Conservation (phyloP, 2,888 invertebrate species). For the Cantharis rufa region DNA sequence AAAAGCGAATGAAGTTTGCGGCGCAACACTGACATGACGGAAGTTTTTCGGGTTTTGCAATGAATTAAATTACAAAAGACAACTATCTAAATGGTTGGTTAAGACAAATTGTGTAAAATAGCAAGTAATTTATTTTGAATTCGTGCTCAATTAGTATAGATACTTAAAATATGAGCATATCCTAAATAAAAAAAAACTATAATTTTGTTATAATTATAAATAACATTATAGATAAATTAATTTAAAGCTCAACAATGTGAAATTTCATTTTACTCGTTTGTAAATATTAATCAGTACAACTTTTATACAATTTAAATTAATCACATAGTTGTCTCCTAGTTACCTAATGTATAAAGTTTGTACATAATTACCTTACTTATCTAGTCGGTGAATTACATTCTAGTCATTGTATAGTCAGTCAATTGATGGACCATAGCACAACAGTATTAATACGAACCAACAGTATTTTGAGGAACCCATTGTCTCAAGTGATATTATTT, state of each 20-base stretch:
- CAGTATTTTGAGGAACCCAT: constrained; percentile 48
- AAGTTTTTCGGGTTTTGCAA: constrained; percentile 50
- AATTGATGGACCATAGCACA: constrained; percentile 41
- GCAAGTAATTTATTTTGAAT: constrained; percentile 4
- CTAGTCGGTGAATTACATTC: constrained; percentile 31
- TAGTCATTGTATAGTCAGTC: constrained; percentile 44
- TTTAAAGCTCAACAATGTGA: constrained; percentile 2
- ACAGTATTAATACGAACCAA: constrained; percentile 51
- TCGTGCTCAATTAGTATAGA: not conserved
- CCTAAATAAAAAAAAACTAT: not conserved
- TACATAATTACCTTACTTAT: constrained; percentile 21
- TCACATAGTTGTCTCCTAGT: constrained; percentile 40
- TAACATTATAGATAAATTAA: not conserved
- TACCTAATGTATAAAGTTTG: constrained; percentile 31
- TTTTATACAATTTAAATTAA: constrained; percentile 48
- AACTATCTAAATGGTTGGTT: constrained; percentile 15
- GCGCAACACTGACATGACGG: constrained; percentile 90
- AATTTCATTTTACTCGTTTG: constrained; percentile 7
- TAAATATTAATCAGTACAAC: constrained; percentile 49
- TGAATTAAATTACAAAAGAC: constrained; percentile 33
- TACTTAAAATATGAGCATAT: not conserved
- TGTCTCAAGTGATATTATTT: constrained; percentile 48
- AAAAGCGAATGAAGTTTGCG: constrained; percentile 96
- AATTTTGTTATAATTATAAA: constrained; percentile 1
- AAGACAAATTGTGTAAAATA: constrained; percentile 24